Base-by-base conservation (phyloP, 2,888 invertebrate genomes). In the Phyllotreta striolata region DNA sequence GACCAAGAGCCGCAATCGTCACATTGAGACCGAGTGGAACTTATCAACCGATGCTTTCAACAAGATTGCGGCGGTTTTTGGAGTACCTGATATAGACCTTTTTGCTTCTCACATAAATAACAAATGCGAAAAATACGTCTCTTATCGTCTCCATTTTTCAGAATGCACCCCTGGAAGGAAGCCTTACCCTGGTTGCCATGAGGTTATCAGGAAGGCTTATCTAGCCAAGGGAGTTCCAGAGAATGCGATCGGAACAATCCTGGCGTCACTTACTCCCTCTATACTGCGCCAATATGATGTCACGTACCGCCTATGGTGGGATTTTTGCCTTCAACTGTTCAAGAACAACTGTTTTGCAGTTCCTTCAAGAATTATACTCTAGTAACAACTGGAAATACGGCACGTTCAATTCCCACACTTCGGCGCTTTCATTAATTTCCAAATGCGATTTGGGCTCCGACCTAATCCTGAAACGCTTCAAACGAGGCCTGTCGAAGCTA, bases 401-500 rank as follows among this genome's bases (percentile, higher is more conserved):
- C 6, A 43, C 61, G 1, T 35, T 66, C 14, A 64, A 64, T 37
- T 55, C 57, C 0, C 57, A 64, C 34, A 57, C 62, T 14, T 44
- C 67, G 9, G 67, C 67, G 0, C 43, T 64, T 24, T 52, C 58
- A 6, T 44, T 64, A 9, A 60, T 63, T 8, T 35, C 54, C 6
- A 4, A 52, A 5, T n/a, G 9, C 3, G 40, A 64, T 10, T 7
- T 64, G 46, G 66, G 59, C 12, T 14, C 8, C 14, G 43, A 14
- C 13, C 52, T 34, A 37, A 14, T 14, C 13, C 6, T 55, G 9
- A 65, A 63, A 61, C 14, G 65, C 9, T 67, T 67, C 46, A 47
- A 66, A 24, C 68, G 64, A 47, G 73, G 70, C 4, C 54, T 70
- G 9, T 70, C 66, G 52, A 55, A 66, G 5, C 46, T 63, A 1